These are phyloP conservation scores for Phaetusa simplex DNA, from an alignment of 2,113 vertebrate genomes.

Conservation along the genomic window DNA sequence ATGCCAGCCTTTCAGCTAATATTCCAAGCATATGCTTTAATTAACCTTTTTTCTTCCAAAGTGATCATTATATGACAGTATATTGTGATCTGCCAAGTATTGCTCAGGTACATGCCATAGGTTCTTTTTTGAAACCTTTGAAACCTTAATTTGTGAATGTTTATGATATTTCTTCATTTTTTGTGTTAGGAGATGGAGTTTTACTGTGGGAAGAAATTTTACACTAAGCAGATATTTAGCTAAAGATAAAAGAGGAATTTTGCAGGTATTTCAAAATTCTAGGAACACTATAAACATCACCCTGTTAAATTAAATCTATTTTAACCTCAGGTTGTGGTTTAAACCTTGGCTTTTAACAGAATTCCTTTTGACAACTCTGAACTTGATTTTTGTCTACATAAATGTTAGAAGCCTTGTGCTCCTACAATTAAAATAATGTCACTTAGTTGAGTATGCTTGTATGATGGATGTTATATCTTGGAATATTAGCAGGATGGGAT, in stretches of 20 bases:
- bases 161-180: background rate
- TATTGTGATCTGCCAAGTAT: background rate
- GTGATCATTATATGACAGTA: background rate
- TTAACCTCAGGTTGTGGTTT: background rate
- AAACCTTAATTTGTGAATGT: background rate
- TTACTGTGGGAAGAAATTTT: background rate
- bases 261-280: background rate
- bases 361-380: background rate
- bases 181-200: background rate
- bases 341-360: background rate
- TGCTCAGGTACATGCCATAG: background rate
- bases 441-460: background rate
- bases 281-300: background rate
- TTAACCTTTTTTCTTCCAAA: background rate
- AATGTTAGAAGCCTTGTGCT: background rate
- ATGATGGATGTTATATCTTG: background rate
- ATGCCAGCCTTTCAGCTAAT: background rate
- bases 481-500: background rate
- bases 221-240: background rate
- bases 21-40: background rate
- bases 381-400: background rate
- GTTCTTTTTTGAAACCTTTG: background rate
- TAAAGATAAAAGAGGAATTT: background rate
- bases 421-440: background rate
- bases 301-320: background rate